A percentile compares a stretch with the other conserved stretches of the same genome.
Evolutionary conservation across 2,113 vertebrate species (phyloP).

Genomic region (Cyrtonyx montezumae): DNA sequence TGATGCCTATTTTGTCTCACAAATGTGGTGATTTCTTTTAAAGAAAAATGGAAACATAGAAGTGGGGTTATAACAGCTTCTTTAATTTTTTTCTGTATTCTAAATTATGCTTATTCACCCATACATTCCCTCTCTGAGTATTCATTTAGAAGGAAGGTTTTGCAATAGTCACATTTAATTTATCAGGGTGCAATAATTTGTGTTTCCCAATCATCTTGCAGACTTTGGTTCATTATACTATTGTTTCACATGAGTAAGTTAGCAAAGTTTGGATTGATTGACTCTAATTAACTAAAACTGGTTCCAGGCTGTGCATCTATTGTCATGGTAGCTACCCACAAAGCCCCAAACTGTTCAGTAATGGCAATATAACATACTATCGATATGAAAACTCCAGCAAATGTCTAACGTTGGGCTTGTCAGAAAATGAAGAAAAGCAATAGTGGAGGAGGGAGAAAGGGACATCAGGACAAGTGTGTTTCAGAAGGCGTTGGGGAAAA

Average conservation of each 20-base stretch:
- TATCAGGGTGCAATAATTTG: slow-evolving; percentile 96
- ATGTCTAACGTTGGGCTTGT: slow-evolving; percentile 86
- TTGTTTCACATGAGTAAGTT: slow-evolving; percentile 99
- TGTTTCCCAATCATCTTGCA: slow-evolving; percentile 99
- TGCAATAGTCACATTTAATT: slow-evolving; percentile 88
- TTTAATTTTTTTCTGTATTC: slow-evolving; percentile 74
- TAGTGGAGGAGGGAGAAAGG: slow-evolving; percentile 20
- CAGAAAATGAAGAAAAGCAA: slow-evolving; percentile 68
- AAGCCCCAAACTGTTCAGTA: slow-evolving; percentile 82
- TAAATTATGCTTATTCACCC: slow-evolving; percentile 83
- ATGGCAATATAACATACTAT: slow-evolving; percentile 92
- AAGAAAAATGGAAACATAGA: slow-evolving; percentile 61
- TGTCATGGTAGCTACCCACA: slow-evolving; percentile 99
- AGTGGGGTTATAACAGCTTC: slow-evolving; percentile 58
- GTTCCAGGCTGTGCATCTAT: slow-evolving; percentile 99
- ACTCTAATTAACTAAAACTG: slow-evolving; percentile 99
- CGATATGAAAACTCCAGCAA: slow-evolving; percentile 94
- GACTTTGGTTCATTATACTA: slow-evolving; percentile 99
- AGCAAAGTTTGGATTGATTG: slow-evolving; percentile 99
- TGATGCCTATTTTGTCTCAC: slow-evolving; percentile 2
- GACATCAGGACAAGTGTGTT: slow-evolving; percentile 40
- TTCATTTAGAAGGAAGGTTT: slow-evolving; percentile 82
- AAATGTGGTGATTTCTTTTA: slow-evolving; percentile 20
- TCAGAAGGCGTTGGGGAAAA: neutral
- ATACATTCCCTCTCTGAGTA: slow-evolving; percentile 74